Evolutionary conservation across 2,888 invertebrate genomes (phyloP).

Genomic region (Heliconius hortense): DNA sequence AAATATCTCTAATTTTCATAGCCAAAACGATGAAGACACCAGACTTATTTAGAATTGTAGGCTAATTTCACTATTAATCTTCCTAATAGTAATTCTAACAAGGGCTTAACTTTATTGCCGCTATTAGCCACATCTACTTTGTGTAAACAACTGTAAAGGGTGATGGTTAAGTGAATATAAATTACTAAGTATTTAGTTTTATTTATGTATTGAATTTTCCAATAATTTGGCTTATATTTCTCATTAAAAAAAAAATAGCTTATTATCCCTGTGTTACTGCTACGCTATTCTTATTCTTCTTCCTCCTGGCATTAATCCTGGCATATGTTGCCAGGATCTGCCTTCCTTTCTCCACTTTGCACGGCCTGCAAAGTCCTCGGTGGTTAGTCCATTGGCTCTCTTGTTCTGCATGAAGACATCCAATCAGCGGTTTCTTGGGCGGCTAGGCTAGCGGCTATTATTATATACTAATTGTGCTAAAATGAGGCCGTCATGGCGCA

Average conservation of each 20-base stretch:
- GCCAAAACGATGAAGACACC: background rate
- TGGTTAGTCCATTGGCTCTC: too few species aligned
- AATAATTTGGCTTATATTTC: background rate
- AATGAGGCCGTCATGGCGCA: too few species aligned
- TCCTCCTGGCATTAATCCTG: too few species aligned
- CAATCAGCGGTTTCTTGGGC: too few species aligned
- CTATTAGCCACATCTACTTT: background rate
- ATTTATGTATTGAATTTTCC: background rate
- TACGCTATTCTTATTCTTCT: too few species aligned
- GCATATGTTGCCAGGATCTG: too few species aligned
- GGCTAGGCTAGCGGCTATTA: too few species aligned
- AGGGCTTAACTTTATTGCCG: background rate
- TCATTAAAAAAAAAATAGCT: background rate
- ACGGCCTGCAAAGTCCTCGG: too few species aligned
- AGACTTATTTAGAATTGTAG: background rate
- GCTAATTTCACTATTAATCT: background rate
- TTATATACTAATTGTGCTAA: too few species aligned
- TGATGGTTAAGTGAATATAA: slow-evolving; percentile 6
- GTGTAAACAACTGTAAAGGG: background rate
- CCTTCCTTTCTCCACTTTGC: too few species aligned
- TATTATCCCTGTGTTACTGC: background rate
- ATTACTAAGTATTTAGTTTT: background rate
- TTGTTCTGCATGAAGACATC: too few species aligned
- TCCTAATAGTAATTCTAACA: background rate
- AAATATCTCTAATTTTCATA: too few species aligned